Base-by-base conservation (phyloP, 37 sponge, comb jelly and placozoan genomes). In the Cliona cf. orientalis region DNA sequence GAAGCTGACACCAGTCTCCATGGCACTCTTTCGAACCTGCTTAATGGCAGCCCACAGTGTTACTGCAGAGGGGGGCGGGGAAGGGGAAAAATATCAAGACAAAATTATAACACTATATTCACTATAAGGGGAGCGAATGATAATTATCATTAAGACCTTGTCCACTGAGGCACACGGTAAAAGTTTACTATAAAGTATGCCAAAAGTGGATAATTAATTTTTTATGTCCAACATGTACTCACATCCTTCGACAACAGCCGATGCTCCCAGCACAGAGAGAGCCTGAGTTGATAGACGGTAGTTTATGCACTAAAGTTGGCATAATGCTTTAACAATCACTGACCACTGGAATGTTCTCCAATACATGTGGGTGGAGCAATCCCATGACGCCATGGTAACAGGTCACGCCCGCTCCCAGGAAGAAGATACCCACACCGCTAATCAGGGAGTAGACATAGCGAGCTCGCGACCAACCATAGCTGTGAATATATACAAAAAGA, bases 361-460 rank as follows among this genome's bases (percentile, higher is more conserved):
- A 80, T 3, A 74, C 82, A 45, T 89, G 95, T 32, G 99, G 93
- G 62, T 97, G 80, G 35, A 91, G 46, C 35, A 99, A 75, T 5
- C 85, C 80, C n/a, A 58, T 67, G 55, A 94, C 74, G 35, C 99
- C 99, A 79, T 99, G 99, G 74, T 94, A 94, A 34, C 90, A 76
- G 14, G 95, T 93, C 34, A 94, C 88, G 6, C 97, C 99, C 34
- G 95, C 92, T 26, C 99, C 99, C 44, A 99, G 84, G 88, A 92
- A 92, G 91, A 99, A 99, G 57, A 99, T 91, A 21, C 97, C 91
- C 41, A 99, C 90, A 25, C 97, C 99, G 74, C 97, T 96, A 42
- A 99, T 92, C 34, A 99, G 89, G 0, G 99, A 94, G 84, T 99
- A 99, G 21, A 99, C 95, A 57, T 93, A 91, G n/a, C 94, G 81